These are phyloP conservation scores for Paracentrotus lividus DNA, from an alignment of 53 echinoderm and acorn worm genomes.

Conservation along the genomic window DNA sequence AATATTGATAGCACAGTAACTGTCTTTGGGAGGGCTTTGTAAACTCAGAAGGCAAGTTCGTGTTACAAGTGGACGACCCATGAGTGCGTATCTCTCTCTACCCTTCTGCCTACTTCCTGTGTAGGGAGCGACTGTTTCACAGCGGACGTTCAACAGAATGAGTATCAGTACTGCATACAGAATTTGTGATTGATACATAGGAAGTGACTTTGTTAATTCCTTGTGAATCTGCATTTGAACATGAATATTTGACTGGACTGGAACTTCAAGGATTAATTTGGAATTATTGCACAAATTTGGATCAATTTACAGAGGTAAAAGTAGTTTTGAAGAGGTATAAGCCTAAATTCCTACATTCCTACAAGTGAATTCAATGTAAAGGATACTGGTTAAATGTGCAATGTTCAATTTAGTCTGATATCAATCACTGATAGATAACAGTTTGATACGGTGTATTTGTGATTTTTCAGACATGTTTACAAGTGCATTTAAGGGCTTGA, in stretches of 20 bases:
- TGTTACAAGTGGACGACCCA: neutral
- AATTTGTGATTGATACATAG: neutral
- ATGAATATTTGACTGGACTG: neutral
- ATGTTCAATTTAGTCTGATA: too few species aligned
- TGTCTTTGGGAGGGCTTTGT: neutral
- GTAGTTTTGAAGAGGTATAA: too few species aligned
- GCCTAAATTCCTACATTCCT: too few species aligned
- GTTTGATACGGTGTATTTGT: too few species aligned
- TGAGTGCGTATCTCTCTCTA: neutral
- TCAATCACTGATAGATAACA: too few species aligned
- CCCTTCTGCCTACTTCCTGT: conserved; percentile 14
- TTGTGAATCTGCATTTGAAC: neutral
- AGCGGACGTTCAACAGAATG: neutral
- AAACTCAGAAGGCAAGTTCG: neutral
- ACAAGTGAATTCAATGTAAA: too few species aligned
- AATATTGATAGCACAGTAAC: neutral
- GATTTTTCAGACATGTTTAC: neutral
- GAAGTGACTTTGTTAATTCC: neutral
- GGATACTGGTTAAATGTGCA: too few species aligned
- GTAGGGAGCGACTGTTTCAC: conserved; percentile 31
- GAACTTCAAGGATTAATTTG: conserved; percentile 27
- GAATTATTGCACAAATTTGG: conserved; percentile 16
- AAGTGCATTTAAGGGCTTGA: neutral
- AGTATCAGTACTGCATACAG: neutral
- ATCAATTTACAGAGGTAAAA: neutral